These are phyloP conservation scores for Heliornis fulica DNA, from an alignment of 2,113 vertebrate genomes.

Conservation along the genomic window DNA sequence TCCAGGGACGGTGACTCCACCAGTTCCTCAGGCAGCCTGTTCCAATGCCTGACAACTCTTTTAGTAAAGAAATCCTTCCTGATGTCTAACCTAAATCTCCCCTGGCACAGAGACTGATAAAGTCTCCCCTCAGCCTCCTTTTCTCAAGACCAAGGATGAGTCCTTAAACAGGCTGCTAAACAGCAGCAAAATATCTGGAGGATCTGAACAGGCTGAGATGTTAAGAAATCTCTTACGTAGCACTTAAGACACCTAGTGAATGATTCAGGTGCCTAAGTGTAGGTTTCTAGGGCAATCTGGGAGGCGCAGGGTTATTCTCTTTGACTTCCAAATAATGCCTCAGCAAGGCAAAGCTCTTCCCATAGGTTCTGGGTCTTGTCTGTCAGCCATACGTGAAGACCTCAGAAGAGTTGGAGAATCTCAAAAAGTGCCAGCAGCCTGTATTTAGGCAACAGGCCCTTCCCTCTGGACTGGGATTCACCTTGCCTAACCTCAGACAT, in stretches of 20 bases:
- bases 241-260: neutral
- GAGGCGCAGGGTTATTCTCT: fast-evolving
- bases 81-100: no score
- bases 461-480: neutral
- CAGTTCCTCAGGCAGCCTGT: no score
- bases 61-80: no score
- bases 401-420: neutral
- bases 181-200: neutral
- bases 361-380: neutral
- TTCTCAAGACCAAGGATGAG: no score
- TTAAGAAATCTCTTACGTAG: neutral
- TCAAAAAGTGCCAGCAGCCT: neutral
- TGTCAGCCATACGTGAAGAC: neutral
- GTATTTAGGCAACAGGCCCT: neutral
- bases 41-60: no score
- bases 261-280: neutral
- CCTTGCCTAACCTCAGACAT: neutral
- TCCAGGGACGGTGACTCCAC: no score
- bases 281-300: neutral
- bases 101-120: no score
- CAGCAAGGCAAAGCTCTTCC: neutral
- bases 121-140: no score
- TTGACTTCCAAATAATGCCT: neutral
- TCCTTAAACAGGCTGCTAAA: neutral
- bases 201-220: neutral